Conservation (phyloP, 2,888 invertebrate genomes). For the Melanostoma mellinum region DNA sequence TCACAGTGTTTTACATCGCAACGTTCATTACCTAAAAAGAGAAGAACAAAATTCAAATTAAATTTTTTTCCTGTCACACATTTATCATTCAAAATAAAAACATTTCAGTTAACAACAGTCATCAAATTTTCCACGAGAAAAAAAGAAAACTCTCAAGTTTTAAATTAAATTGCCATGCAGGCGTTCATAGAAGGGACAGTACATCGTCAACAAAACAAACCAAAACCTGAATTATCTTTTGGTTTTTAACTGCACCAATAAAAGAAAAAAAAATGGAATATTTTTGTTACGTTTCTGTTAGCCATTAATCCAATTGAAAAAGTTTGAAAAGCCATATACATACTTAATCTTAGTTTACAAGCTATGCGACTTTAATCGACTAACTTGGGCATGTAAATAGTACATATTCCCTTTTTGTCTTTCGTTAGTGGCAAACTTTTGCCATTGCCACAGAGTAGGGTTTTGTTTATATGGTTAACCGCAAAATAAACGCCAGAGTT, state of each 20-base stretch:
- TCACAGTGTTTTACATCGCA: too few relatives aligned
- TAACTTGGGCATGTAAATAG: slow-evolving; percentile 35
- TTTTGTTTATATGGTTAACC: slow-evolving; percentile 41
- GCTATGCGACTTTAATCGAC: slow-evolving; percentile 20
- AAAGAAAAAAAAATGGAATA: not conserved
- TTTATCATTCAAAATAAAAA: not conserved
- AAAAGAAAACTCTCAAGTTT: not conserved
- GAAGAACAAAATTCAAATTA: not conserved
- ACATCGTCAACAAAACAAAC: slow-evolving; percentile 6
- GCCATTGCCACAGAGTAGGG: slow-evolving; percentile 6
- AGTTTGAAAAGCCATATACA: slow-evolving; percentile 31
- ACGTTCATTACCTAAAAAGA: slow-evolving; percentile 18
- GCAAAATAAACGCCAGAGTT: slow-evolving; percentile 24
- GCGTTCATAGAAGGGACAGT: not conserved
- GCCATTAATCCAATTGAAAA: slow-evolving; percentile 53
- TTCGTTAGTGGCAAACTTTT: slow-evolving; percentile 16
- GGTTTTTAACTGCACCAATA: slow-evolving; percentile 1
- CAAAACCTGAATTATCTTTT: slow-evolving; percentile 30
- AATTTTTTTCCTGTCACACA: not conserved
- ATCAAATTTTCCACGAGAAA: not conserved
- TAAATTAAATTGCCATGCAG: slow-evolving; percentile 19
- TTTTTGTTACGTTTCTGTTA: slow-evolving; percentile 19
- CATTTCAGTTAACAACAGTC: not conserved
- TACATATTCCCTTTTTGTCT: slow-evolving; percentile 1
- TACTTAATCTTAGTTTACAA: slow-evolving; percentile 32